Percentiles rank a stretch among this genome's conserved stretches.
Conservation (phyloP, 2,888 invertebrate species). For the Drosophila suboccidentalis region DNA sequence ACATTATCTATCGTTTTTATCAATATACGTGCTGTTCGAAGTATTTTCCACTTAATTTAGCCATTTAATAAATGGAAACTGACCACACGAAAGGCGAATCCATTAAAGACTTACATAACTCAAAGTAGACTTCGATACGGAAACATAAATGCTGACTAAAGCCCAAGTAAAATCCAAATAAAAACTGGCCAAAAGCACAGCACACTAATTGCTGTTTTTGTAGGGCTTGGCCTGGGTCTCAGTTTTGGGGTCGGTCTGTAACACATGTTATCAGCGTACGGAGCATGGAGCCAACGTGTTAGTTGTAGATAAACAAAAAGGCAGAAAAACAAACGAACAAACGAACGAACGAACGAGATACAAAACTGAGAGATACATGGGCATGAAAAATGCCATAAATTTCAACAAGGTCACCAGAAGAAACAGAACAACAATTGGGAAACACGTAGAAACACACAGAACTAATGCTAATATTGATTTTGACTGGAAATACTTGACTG, state of each 20-base stretch:
- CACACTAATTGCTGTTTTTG: constrained; percentile 46
- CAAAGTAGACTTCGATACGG: constrained; percentile 24
- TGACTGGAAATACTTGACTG: constrained; percentile 30
- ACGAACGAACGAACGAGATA: constrained; percentile 3
- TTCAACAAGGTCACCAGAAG: constrained; percentile 68
- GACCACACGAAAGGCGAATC: constrained; percentile 19
- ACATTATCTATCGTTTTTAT: constrained; percentile 11
- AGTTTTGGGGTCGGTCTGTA: constrained; percentile 16
- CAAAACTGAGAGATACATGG: constrained; percentile 36
- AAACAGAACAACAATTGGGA: constrained; percentile 59
- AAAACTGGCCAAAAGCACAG: constrained; percentile 17
- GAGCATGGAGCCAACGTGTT: constrained; percentile 45
- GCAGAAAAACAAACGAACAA: constrained; percentile 19
- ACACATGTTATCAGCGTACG: constrained; percentile 62
- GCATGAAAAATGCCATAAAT: constrained; percentile 63
- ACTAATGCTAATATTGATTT: constrained; percentile 60
- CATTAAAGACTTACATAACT: constrained; percentile 42
- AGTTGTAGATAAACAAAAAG: constrained; percentile 68
- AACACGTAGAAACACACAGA: constrained; percentile 41
- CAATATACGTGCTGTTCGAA: constrained; percentile 19
- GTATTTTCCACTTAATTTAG: constrained; percentile 18
- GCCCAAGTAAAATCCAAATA: constrained; percentile 16
- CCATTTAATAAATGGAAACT: constrained; percentile 12
- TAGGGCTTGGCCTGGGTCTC: constrained; percentile 9
- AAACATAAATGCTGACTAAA: constrained; percentile 40